Evolutionary conservation across 2,888 invertebrate genomes (phyloP), one percentile per base, ranked within the genome.

Genomic region (Lasioglossum morio): DNA sequence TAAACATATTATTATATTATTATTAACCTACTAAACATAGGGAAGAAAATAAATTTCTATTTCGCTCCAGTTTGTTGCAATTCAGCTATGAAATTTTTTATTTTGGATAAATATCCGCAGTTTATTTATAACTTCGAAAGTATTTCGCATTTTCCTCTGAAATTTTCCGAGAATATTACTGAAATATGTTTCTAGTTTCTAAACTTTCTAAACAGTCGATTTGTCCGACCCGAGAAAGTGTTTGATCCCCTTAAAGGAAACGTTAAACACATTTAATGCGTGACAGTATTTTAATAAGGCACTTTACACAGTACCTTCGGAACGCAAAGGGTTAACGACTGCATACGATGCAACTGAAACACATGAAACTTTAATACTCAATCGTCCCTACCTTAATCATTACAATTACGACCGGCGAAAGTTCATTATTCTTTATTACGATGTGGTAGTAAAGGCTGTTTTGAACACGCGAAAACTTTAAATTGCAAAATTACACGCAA

Each of bases 331-430:
- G 7, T 30, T 30, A 30, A 30, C 30, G 63, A 63, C 30, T 30
- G 63, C 30, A 30, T 7, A 30, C 30, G 63, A 16, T 30, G 63
- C 63, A 30, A 30, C 30, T 30, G 30, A 30, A 30, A 30, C 63
- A 30, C 63, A 30, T 30, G 63, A 16, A 63, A 63, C 63, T 63
- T 63, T 63, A 30, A 63, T 63, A 63, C 63, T 63, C 30, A 16
- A 63, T 63, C 63, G 63, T 63, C 16, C 30, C 16, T 30, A 30
- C 30, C 16, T 30, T 14, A 30, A 63, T 63, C 30, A 63, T 63
- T 16, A 63, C 63, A 27, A 63, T 63, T 63, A 63, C 63, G 63
- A 66, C 8, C 66, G 66, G 66, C 63, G 23, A 37, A 66, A 66
- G 34, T 66, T 19, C 34, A 37, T 66, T 66, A 66, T 23, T 66